Evolutionary conservation across 2,888 invertebrate species (phyloP), one percentile per base, ranked within the genome.

Genomic region (Drosophila yooni): DNA sequence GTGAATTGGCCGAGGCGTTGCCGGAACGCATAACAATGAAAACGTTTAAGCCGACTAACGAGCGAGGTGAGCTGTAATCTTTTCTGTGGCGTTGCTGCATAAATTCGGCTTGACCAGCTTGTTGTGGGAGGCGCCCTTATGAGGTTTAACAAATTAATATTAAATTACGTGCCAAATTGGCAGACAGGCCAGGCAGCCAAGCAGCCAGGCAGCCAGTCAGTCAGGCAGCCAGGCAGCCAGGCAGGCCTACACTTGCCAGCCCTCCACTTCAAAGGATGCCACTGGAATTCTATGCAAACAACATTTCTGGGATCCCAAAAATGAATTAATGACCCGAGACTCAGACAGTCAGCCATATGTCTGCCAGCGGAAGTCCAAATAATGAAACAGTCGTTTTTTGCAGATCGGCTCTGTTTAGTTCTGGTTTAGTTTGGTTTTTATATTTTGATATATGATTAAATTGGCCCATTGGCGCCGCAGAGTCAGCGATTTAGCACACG

Each of bases 141-240:
- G 78, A 76, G 83, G 82, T 83, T 89, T 89, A 90, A 91, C 92
- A 91, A 91, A 92, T 92, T 92, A 91, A 91, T 92, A 91, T 91
- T 91, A 91, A 91, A 91, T 91, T 91, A 91, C 91, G 82, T 87
- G 89, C 84, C 87, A 89, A 90, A 89, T 90, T 90, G 89, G 86
- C 88, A 85, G 90, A 86, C 86, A 73, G 66, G 58, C 52, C 31
- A 21, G 48, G 21, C 56, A 36, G 56, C 27, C 52, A 21, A 21
- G 13, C 52, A 3, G 33, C 33, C 68, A 34, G 34, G 3, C 34
- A 31, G 3, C 2, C 31, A 18, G 48, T 15, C 56, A 36, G 56
- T 18, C 53, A 25, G 46, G 15, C 52, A 3, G 52, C 33, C 68
- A 34, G 13, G 34, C 52, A 7, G 53, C 33, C 68, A 34, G 13